A percentile compares a stretch with the other conserved stretches of the same genome.
Evolutionary conservation across 2,888 invertebrate species (phyloP).

Genomic region (Drosophila incognita): DNA sequence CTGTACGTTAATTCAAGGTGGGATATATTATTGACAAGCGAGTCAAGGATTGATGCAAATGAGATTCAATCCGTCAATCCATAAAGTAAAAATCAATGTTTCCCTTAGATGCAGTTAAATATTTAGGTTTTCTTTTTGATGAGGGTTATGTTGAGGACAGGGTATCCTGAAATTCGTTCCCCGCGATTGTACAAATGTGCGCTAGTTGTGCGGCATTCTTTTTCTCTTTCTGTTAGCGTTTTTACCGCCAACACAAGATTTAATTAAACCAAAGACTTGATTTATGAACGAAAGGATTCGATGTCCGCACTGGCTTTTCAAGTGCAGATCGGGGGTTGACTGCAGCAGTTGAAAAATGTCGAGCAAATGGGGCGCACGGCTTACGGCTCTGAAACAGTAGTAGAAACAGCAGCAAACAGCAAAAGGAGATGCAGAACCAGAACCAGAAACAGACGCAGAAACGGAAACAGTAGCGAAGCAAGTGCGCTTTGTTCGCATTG

Average conservation of each 20-base stretch:
- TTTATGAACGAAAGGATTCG: constrained; percentile 84
- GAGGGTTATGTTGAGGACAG: constrained; percentile 1
- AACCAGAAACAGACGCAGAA: constrained; percentile 3
- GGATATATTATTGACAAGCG: neutral
- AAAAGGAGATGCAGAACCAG: constrained; percentile 11
- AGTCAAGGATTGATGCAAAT: too few relatives aligned
- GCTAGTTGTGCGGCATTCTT: constrained; percentile 17
- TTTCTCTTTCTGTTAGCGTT: constrained; percentile 61
- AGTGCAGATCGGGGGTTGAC: constrained; percentile 44
- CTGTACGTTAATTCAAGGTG: neutral
- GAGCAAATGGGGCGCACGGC: constrained; percentile 69
- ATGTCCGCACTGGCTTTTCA: constrained; percentile 62
- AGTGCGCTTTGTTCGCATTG: constrained; percentile 50
- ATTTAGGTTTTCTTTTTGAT: too few relatives aligned
- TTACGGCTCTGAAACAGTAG: constrained; percentile 35
- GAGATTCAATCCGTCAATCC: neutral
- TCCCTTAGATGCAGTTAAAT: neutral
- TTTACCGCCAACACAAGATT: constrained; percentile 85
- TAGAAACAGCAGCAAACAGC: constrained; percentile 11
- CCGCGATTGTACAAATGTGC: neutral
- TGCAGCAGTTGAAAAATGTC: constrained; percentile 70
- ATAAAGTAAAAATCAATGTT: neutral
- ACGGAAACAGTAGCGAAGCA: constrained; percentile 28
- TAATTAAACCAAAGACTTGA: constrained; percentile 86
- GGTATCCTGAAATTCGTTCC: constrained; percentile 13